Conservation (phyloP, 2,797 vertebrate species). For the Sebastes jordani region DNA sequence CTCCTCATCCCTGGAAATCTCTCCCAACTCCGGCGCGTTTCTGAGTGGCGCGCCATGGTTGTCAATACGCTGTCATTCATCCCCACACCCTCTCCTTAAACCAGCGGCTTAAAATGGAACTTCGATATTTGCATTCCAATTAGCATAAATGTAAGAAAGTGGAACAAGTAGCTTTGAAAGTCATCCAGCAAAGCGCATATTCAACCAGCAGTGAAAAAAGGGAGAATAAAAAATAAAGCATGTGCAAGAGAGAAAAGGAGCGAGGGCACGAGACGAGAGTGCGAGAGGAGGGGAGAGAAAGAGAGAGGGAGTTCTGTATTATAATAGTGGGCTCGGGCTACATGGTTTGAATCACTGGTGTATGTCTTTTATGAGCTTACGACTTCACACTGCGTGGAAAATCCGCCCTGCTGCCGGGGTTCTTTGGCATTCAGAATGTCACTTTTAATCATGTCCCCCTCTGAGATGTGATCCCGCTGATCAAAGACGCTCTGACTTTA, state of each 20-base stretch:
- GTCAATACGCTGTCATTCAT: slow-evolving; percentile 72
- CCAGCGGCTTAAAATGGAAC: slow-evolving; percentile 76
- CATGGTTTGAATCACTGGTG: slow-evolving; percentile 76
- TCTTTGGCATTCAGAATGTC: slow-evolving; percentile 76
- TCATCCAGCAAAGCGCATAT: slow-evolving; percentile 76
- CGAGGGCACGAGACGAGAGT: slow-evolving; percentile 19
- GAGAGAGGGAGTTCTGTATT: slow-evolving; percentile 53
- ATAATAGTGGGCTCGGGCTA: slow-evolving; percentile 66
- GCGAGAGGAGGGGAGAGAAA: slow-evolving; percentile 25
- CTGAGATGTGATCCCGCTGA: slow-evolving; percentile 73
- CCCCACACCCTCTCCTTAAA: slow-evolving; percentile 58
- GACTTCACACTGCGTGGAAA: slow-evolving; percentile 80
- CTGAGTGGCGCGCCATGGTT: slow-evolving; percentile 61
- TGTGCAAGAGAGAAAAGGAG: slow-evolving; percentile 36
- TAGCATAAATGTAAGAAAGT: slow-evolving; percentile 81
- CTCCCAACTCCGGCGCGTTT: slow-evolving; percentile 29
- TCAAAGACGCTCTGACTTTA: slow-evolving; percentile 74
- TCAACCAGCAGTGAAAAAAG: slow-evolving; percentile 50
- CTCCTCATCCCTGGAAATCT: slow-evolving; percentile 53
- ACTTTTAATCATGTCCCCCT: slow-evolving; percentile 79
- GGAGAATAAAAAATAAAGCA: slow-evolving; percentile 15
- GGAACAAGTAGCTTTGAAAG: slow-evolving; percentile 83
- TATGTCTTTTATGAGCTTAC: slow-evolving; percentile 82
- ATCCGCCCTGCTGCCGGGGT: slow-evolving; percentile 70
- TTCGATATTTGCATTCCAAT: slow-evolving; percentile 82